Evolutionary conservation across 2,113 vertebrate genomes (phyloP).

Genomic region (Callospermophilus lateralis): DNA sequence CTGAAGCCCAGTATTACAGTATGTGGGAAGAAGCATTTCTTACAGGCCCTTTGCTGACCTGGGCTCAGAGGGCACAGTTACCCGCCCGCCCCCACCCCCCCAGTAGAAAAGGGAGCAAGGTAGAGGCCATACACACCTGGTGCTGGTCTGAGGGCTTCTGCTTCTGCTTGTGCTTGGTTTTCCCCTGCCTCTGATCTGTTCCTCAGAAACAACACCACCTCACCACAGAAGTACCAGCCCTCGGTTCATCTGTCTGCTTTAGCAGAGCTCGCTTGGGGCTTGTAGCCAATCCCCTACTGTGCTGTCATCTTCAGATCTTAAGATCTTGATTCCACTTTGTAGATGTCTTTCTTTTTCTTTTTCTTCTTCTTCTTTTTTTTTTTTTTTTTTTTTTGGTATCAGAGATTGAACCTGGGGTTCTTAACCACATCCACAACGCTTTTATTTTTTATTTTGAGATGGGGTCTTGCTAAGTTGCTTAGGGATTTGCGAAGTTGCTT

Average conservation of each 20-base stretch:
- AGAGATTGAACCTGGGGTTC: too few relatives aligned
- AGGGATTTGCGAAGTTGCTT: too few relatives aligned
- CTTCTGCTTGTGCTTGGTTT: constrained; percentile 68
- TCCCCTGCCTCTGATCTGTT: constrained; percentile 62
- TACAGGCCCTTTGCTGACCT: background rate
- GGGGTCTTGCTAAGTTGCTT: too few relatives aligned
- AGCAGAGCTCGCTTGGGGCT: background rate
- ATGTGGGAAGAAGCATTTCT: background rate
- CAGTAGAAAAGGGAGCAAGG: background rate
- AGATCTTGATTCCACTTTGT: background rate
- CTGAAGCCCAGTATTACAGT: background rate
- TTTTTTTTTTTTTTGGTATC: too few relatives aligned
- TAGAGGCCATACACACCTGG: constrained; percentile 81
- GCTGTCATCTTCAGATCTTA: constrained; percentile 44
- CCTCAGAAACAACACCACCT: constrained; percentile 47
- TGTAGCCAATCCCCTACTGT: constrained; percentile 5
- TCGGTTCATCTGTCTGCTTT: constrained; percentile 52
- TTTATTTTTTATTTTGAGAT: too few relatives aligned
- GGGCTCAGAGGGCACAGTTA: background rate
- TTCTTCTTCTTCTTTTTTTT: too few relatives aligned
- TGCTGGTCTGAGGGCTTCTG: constrained; percentile 74
- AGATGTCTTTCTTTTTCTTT: background rate
- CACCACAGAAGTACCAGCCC: constrained; percentile 75
- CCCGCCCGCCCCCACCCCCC: too few relatives aligned
- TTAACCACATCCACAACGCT: too few relatives aligned